Percentiles rank a stretch among this genome's conserved stretches.
These are phyloP conservation scores for Bombus soroeensis DNA, from an alignment of 1,140 invertebrate genomes.

Conservation along the genomic window DNA sequence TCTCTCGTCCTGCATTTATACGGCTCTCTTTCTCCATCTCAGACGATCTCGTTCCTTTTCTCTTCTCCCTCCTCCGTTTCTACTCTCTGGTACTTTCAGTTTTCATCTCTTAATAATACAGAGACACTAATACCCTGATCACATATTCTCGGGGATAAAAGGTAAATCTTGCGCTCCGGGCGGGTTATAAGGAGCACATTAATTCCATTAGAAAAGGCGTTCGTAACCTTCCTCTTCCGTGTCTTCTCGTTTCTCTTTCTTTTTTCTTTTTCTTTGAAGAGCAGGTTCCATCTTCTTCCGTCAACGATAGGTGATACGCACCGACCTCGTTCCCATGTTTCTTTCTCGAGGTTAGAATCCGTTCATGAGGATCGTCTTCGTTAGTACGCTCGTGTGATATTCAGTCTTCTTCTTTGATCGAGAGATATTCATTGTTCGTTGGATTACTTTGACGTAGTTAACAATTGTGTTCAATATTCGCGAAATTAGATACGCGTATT, in stretches of 20 bases:
- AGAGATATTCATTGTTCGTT: background rate
- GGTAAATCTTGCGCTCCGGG: slow-evolving; percentile 76
- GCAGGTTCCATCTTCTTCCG: slow-evolving; percentile 30
- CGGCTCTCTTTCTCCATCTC: background rate
- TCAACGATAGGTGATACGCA: slow-evolving; percentile 15
- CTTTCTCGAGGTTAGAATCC: slow-evolving; percentile 19
- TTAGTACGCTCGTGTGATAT: background rate
- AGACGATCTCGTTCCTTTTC: slow-evolving; percentile 18
- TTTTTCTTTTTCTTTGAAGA: slow-evolving; percentile 7
- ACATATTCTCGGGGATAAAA: slow-evolving; percentile 82
- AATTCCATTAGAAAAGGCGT: slow-evolving; percentile 73
- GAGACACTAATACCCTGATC: slow-evolving; percentile 82
- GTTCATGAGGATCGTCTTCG: slow-evolving; percentile 2
- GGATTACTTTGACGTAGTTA: background rate
- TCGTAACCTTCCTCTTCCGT: slow-evolving; percentile 21
- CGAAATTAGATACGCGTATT: too few species aligned
- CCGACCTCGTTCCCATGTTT: slow-evolving; percentile 47
- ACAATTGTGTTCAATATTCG: background rate
- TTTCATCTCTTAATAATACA: slow-evolving; percentile 81
- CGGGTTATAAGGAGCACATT: slow-evolving; percentile 78
- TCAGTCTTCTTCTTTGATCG: background rate
- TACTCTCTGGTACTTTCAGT: slow-evolving; percentile 70
- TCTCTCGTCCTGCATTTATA: background rate
- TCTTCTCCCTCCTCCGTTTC: slow-evolving; percentile 13
- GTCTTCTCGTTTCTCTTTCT: background rate